These are phyloP conservation scores for Xiphophorus couchianus DNA, from an alignment of 2,113 vertebrate genomes.

Conservation along the genomic window DNA sequence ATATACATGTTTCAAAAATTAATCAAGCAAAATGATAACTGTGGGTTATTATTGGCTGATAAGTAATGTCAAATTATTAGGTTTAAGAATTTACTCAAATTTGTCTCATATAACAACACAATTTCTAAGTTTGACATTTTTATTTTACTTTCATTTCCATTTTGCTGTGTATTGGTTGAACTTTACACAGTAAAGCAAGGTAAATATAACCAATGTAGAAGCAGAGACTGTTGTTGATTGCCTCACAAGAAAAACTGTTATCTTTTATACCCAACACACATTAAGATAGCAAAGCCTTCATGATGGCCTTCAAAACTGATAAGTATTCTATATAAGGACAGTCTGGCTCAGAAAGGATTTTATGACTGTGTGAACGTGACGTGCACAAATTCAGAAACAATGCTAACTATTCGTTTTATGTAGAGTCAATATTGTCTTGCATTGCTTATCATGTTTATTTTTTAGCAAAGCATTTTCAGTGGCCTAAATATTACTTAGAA, in stretches of 20 bases:
- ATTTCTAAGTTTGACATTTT: background rate
- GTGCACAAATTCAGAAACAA: background rate
- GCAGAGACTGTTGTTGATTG: background rate
- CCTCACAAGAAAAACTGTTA: constrained; percentile 20
- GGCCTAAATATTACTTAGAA: background rate
- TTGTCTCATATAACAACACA: background rate
- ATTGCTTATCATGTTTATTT: background rate
- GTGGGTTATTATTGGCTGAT: background rate
- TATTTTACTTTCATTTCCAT: background rate
- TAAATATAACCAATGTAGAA: background rate
- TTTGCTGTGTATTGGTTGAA: background rate
- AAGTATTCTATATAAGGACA: constrained; percentile 32
- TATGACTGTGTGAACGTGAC: constrained; percentile 8
- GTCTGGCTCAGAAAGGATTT: constrained; percentile 1
- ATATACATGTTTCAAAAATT: background rate
- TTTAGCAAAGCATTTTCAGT: background rate
- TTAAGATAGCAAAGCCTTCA: constrained; percentile 24
- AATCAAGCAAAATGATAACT: background rate
- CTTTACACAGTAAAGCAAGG: background rate
- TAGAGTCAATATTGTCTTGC: background rate
- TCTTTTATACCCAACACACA: background rate
- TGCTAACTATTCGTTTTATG: background rate
- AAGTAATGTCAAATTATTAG: background rate
- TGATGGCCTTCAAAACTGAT: constrained; percentile 51
- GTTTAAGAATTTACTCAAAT: background rate